Evolutionary conservation across 2,888 invertebrate species (phyloP).

Genomic region (Cataglyphis cursor): DNA sequence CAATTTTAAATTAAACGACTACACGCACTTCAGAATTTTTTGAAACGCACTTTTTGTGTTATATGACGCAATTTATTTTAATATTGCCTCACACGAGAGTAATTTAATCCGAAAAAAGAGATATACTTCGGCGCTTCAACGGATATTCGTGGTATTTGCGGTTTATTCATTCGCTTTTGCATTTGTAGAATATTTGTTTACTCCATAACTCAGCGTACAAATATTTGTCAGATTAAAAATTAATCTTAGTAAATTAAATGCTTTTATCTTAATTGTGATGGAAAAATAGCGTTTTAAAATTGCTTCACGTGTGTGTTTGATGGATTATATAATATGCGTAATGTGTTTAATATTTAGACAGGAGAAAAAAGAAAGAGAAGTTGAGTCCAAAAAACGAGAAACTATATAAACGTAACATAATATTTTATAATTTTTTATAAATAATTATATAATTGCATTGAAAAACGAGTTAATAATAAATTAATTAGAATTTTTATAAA

Average conservation of each 20-base stretch:
- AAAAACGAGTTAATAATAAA: not conserved
- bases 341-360: not conserved
- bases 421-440: not conserved
- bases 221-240: slow-evolving; percentile 38
- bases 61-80: slow-evolving; percentile 30
- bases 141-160: slow-evolving; percentile 38
- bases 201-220: slow-evolving; percentile 12
- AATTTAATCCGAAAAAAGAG: slow-evolving; percentile 46
- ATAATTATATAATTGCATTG: not conserved
- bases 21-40: slow-evolving; percentile 15
- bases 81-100: slow-evolving; percentile 22
- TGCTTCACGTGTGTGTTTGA: not conserved
- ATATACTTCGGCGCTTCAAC: slow-evolving; percentile 21
- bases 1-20: slow-evolving; percentile 24
- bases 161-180: slow-evolving; percentile 37
- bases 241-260: slow-evolving; percentile 49
- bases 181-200: slow-evolving; percentile 41
- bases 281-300: slow-evolving; percentile 9
- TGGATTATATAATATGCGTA: not conserved
- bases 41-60: not conserved
- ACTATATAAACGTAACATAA: not conserved
- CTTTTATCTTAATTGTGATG: slow-evolving; percentile 34
- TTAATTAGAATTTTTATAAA: not conserved
- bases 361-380: not conserved
- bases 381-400: not conserved